A percentile compares a stretch with the other conserved stretches of the same genome.
phyloP scores from a whole-genome alignment of 2,113 vertebrate species.

The Dasyprocta punctata region DNA sequence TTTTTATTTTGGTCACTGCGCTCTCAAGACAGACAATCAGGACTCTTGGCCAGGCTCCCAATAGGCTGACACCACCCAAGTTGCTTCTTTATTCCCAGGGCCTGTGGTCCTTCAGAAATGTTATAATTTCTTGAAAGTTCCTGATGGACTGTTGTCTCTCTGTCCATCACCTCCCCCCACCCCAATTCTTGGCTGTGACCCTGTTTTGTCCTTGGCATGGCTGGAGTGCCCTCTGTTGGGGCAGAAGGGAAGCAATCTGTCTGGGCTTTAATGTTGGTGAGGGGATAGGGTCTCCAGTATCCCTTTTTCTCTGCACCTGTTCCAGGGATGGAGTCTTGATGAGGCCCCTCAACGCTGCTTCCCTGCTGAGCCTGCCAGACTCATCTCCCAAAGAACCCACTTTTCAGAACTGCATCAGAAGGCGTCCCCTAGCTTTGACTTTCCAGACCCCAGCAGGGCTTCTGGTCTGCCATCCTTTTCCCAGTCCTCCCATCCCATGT shows the following conservation, averaged over 20 bases:
- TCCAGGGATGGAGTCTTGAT: not conserved
- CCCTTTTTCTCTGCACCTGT: not conserved
- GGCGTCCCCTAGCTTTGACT: not conserved
- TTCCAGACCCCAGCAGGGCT: not conserved
- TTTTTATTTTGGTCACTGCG: no score
- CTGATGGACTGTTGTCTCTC: not conserved
- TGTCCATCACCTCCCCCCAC: no score
- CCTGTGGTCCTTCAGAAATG: not conserved
- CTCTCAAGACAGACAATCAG: no score
- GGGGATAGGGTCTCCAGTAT: not conserved
- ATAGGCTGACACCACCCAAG: not conserved
- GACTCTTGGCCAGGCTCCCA: no score
- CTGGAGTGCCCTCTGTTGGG: not conserved
- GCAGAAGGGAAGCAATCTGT: not conserved
- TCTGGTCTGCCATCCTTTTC: not conserved
- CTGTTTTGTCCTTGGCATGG: not conserved
- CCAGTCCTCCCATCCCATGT: fast-evolving
- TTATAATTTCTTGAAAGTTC: not conserved
- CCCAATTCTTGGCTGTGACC: not conserved
- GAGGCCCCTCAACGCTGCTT: not conserved
- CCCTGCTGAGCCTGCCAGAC: not conserved
- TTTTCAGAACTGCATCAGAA: not conserved
- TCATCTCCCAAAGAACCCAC: not conserved
- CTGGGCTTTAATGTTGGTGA: not conserved
- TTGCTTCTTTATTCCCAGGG: not conserved